Base-by-base conservation (phyloP, 2,113 vertebrate genomes). In the Lophura nycthemera region DNA sequence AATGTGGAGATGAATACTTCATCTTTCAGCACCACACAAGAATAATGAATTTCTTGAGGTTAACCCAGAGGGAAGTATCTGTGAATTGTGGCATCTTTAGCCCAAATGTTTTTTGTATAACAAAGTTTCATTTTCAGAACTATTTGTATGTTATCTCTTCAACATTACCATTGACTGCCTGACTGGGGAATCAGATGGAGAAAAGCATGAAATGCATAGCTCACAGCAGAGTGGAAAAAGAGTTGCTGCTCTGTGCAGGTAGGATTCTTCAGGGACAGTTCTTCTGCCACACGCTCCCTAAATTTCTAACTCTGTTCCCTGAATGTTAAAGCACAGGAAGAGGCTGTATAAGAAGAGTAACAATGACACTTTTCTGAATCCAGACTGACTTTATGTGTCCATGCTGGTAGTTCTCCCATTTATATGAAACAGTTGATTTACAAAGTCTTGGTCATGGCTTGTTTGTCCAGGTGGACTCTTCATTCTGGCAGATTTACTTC, bases 401-500 rank as follows among this genome's bases (percentile, higher is more conserved):
- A 0, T 69, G 45, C 13, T 61, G 17, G 29, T 64, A 45, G 24
- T 29, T 83, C 13, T 79, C 21, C 22, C 17, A 1, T 40, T 79
- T 67, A n/a, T 85, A 71, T 89, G 24, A 56, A 45, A 56, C 0
- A 3, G 16, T 32, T 88, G 66, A 74, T 21, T 82, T 83, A 64
- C 2, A 14, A 40, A 82, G 45, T 82, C 54, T 65, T 56, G n/a
- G 19, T 56, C 6, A 1, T 27, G 66, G 42, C 54, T 78, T 84
- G 45, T 92, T 88, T 94, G 66, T 77, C 74, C 77, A 87, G 17
- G 3, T 2, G 3, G 34, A 9, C 9, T 85, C 32, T 67, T 90
- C 56, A n/a, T 52, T 43, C 42, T 89, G 54, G 36, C 45, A 94
- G 45, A 90, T 94, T 90, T 79, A 19, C 32, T 92, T 94, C 82